Conservation (phyloP, 2,113 vertebrate species). For the Hiodon alosoides region DNA sequence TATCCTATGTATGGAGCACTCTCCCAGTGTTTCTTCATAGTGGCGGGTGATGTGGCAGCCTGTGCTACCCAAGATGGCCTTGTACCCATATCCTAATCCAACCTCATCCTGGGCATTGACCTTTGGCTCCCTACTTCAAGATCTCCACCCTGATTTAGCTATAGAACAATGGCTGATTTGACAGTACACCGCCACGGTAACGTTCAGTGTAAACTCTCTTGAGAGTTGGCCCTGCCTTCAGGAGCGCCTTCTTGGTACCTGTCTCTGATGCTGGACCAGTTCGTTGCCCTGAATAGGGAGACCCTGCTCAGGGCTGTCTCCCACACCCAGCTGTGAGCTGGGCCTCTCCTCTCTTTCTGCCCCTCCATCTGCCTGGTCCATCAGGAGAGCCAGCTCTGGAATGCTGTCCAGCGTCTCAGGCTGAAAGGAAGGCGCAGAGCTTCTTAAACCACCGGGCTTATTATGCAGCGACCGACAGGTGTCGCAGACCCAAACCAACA, state of each 20-base stretch:
- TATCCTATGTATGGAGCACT: background rate
- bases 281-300: conserved; percentile 67
- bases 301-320: conserved; percentile 48
- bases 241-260: conserved; percentile 58
- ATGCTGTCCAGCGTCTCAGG: conserved; percentile 69
- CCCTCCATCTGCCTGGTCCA: conserved; percentile 56
- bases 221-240: too few relatives aligned
- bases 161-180: too few relatives aligned
- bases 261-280: conserved; percentile 73
- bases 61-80: background rate
- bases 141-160: too few relatives aligned
- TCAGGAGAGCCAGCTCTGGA: conserved; percentile 61
- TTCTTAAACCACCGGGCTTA: background rate
- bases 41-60: background rate
- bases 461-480: background rate
- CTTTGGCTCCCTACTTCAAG: too few relatives aligned
- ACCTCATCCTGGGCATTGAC: background rate
- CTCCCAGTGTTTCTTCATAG: background rate
- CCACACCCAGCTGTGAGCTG: conserved; percentile 49
- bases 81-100: background rate
- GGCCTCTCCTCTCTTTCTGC: conserved; percentile 55
- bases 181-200: too few relatives aligned
- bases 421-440: conserved; percentile 50
- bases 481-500: background rate
- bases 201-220: too few relatives aligned